phyloP scores from a whole-genome alignment of 1,140 invertebrate genomes.

The Aphelenchoides besseyi region DNA sequence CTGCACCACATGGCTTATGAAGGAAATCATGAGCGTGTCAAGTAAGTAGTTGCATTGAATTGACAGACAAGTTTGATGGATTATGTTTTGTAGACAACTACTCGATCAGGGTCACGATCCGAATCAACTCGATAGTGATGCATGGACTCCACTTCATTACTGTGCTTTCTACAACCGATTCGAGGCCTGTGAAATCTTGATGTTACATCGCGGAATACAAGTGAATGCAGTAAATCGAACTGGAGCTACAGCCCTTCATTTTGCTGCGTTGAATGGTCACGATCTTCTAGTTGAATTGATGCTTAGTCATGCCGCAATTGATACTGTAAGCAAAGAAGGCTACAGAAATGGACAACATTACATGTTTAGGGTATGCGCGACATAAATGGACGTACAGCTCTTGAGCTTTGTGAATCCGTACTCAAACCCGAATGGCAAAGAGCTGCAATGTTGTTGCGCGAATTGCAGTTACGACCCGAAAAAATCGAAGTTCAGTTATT shows the following conservation, averaged over 20 bases:
- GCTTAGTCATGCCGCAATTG: slow-evolving; percentile 50
- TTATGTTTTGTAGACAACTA: slow-evolving; percentile 37
- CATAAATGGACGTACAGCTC: slow-evolving; percentile 46
- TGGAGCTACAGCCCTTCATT: slow-evolving; percentile 55
- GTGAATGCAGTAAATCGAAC: slow-evolving; percentile 55
- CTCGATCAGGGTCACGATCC: slow-evolving; percentile 48
- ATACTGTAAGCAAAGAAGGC: slow-evolving; percentile 41
- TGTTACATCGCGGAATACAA: slow-evolving; percentile 41
- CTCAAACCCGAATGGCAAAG: slow-evolving; percentile 53
- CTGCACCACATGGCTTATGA: slow-evolving; percentile 56
- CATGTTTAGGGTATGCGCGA: slow-evolving; percentile 48
- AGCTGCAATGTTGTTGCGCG: slow-evolving; percentile 36
- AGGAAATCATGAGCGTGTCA: slow-evolving; percentile 41
- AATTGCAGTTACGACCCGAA: slow-evolving; percentile 26
- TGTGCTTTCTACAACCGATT: slow-evolving; percentile 55
- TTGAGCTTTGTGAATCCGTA: slow-evolving; percentile 52
- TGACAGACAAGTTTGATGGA: neutral
- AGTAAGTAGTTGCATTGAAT: slow-evolving; percentile 32
- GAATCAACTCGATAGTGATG: slow-evolving; percentile 51
- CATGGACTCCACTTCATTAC: slow-evolving; percentile 58
- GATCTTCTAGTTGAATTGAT: slow-evolving; percentile 54
- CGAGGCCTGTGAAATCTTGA: slow-evolving; percentile 40
- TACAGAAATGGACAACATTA: slow-evolving; percentile 1
- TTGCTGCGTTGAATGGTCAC: slow-evolving; percentile 55
- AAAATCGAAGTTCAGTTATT: slow-evolving; percentile 51